Evolutionary conservation across 2,888 invertebrate species (phyloP).

Genomic region (Panzeria rudis): DNA sequence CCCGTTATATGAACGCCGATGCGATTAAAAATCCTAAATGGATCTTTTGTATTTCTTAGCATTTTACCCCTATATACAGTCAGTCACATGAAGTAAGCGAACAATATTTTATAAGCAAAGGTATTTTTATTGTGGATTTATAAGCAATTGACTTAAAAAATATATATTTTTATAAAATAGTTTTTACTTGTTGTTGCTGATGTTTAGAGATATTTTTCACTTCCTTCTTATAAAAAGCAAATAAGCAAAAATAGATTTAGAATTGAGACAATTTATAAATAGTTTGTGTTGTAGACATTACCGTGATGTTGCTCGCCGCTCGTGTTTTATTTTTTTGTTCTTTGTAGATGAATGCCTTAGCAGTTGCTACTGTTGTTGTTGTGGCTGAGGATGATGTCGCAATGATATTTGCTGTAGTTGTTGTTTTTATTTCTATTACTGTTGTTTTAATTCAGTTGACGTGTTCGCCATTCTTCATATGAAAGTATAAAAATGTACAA

Average conservation of each 20-base stretch:
- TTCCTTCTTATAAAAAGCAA: slow-evolving; percentile 71
- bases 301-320: slow-evolving; percentile 42
- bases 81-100: no score
- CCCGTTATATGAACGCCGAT: no score
- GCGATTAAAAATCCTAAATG: no score
- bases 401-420: slow-evolving; percentile 53
- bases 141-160: background rate
- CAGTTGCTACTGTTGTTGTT: slow-evolving; percentile 7
- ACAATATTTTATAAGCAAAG: background rate
- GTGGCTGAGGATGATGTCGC: slow-evolving; percentile 67
- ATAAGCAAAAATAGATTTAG: slow-evolving; percentile 73
- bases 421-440: slow-evolving; percentile 39
- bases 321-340: slow-evolving; percentile 18
- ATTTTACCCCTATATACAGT: no score
- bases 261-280: slow-evolving; percentile 74
- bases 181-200: slow-evolving; percentile 1
- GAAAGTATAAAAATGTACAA: slow-evolving; percentile 47
- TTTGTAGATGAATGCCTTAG: slow-evolving; percentile 22
- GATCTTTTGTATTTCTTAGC: no score
- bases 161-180: background rate
- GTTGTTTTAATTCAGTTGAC: slow-evolving; percentile 67
- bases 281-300: slow-evolving; percentile 68
- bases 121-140: background rate
- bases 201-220: slow-evolving; percentile 62
- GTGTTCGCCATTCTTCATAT: slow-evolving; percentile 63